These are phyloP conservation scores for Zapus hudsonius DNA, from an alignment of 2,113 vertebrate genomes.

Conservation along the genomic window DNA sequence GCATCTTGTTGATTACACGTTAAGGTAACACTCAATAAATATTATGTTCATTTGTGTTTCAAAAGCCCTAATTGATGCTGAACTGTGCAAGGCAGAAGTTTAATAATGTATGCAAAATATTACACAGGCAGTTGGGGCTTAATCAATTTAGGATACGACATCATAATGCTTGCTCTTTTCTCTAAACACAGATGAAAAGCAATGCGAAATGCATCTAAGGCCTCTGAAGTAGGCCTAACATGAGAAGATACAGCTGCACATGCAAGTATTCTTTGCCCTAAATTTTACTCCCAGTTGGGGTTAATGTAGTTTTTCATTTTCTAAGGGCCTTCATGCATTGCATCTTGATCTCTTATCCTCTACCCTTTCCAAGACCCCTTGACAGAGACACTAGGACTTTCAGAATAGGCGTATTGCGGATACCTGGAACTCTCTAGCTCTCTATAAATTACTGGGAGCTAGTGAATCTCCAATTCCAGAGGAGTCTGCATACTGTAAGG, in stretches of 20 bases:
- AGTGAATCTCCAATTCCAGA: not conserved
- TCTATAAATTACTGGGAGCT: no score
- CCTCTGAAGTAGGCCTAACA: no score
- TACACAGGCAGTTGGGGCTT: not conserved
- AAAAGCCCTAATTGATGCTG: not conserved
- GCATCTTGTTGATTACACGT: not conserved
- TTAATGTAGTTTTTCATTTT: not conserved
- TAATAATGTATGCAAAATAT: not conserved
- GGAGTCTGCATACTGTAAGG: not conserved
- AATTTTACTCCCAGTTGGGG: not conserved
- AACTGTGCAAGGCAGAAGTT: not conserved
- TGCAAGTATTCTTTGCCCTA: not conserved
- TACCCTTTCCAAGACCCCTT: not conserved
- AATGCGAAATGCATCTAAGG: not conserved
- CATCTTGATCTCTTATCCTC: no score
- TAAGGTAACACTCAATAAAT: not conserved
- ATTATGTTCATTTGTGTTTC: not conserved
- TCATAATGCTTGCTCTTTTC: not conserved
- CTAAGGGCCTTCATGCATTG: not conserved
- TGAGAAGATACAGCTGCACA: no score
- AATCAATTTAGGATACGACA: not conserved
- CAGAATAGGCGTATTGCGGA: not conserved
- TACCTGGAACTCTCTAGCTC: no score
- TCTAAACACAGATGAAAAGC: not conserved
- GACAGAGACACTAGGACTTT: not conserved